A percentile compares a stretch with the other conserved stretches of the same genome.
phyloP scores from a whole-genome alignment of 2,797 vertebrate genomes.

The Lacerta bilineata region DNA sequence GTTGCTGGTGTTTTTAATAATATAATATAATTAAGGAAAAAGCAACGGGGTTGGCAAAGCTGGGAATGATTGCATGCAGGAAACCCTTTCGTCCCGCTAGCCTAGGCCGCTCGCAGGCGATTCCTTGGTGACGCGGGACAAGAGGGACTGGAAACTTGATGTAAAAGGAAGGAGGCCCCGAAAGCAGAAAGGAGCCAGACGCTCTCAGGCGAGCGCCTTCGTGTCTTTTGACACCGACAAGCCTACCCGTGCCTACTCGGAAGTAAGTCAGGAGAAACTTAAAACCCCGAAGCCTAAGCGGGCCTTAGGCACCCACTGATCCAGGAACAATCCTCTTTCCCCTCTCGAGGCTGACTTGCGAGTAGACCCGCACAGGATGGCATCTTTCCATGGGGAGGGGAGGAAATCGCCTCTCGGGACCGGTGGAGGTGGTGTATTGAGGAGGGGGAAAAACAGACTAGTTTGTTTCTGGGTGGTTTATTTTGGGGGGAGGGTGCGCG shows the following conservation, averaged over 20 bases:
- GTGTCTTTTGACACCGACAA: not conserved
- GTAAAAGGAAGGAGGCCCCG: not conserved
- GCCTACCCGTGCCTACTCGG: not conserved
- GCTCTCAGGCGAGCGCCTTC: no score
- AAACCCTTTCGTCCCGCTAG: not conserved
- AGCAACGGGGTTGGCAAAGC: not conserved
- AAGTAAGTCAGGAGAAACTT: not conserved
- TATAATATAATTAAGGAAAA: not conserved
- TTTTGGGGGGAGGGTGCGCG: not conserved
- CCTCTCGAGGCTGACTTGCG: no score
- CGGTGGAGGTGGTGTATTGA: no score
- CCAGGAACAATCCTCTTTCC: no score
- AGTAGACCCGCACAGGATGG: not conserved
- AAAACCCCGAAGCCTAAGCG: no score
- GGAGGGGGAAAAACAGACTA: no score
- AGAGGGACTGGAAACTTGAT: slow-evolving; percentile 1
- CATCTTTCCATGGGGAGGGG: not conserved
- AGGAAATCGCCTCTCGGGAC: no score
- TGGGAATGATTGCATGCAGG: not conserved
- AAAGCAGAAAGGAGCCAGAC: not conserved
- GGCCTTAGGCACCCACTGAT: no score
- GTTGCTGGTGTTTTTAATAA: not conserved
- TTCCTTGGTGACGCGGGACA: not conserved
- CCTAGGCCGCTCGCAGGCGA: not conserved
- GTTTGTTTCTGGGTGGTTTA: no score